Percentiles rank a stretch among this genome's conserved stretches.
Conservation (phyloP, 2,888 invertebrate species). For the Amiota communis region DNA sequence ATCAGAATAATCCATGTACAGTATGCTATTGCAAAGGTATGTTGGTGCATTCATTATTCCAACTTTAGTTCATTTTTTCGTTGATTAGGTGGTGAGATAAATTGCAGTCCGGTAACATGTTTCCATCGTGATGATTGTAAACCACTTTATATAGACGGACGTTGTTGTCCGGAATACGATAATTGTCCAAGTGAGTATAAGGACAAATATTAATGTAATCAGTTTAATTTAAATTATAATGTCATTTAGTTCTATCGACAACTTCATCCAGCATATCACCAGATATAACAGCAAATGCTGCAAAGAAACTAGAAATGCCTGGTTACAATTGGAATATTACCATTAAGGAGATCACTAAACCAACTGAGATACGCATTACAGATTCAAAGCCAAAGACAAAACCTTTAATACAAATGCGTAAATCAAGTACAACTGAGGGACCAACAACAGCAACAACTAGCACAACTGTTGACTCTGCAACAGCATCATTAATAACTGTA, state of each 20-base stretch:
- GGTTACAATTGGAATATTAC: slow-evolving; percentile 69
- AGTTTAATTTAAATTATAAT: slow-evolving; percentile 6
- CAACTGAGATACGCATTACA: slow-evolving; percentile 71
- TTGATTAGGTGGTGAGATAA: slow-evolving; percentile 79
- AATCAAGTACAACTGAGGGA: slow-evolving; percentile 47
- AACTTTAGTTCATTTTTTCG: slow-evolving; percentile 20
- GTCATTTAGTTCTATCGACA: slow-evolving; percentile 40
- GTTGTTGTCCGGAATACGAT: slow-evolving; percentile 87
- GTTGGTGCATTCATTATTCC: slow-evolving; percentile 34
- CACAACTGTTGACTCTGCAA: slow-evolving; percentile 37
- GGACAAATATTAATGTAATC: slow-evolving; percentile 5
- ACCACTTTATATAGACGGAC: slow-evolving; percentile 81
- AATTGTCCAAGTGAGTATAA: slow-evolving; percentile 80
- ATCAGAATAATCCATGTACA: slow-evolving; percentile 82
- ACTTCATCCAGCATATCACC: slow-evolving; percentile 48
- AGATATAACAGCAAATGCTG: slow-evolving; percentile 40
- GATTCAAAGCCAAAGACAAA: slow-evolving; percentile 60
- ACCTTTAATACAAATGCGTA: slow-evolving; percentile 60
- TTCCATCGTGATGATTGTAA: slow-evolving; percentile 84
- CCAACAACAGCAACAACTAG: slow-evolving; percentile 40
- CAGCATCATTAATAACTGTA: neutral
- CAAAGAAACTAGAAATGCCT: slow-evolving; percentile 34
- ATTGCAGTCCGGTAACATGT: slow-evolving; percentile 84
- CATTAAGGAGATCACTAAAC: slow-evolving; percentile 73
- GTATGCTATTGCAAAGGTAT: slow-evolving; percentile 84